Evolutionary conservation across 2,797 vertebrate genomes (phyloP).

Genomic region (Capromys pilorides): DNA sequence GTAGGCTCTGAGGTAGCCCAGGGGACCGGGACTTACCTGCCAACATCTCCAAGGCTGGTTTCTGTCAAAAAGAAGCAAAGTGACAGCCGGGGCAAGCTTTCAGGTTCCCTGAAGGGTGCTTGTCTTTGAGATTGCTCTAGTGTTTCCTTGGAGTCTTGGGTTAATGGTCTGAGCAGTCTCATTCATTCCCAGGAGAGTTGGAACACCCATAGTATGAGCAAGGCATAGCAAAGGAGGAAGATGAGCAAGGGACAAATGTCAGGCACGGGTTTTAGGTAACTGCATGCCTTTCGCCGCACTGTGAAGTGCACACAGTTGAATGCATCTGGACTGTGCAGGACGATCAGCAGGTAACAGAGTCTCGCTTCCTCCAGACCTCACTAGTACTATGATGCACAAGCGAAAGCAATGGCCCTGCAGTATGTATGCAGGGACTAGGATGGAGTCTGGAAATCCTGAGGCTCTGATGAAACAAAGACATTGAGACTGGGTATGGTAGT

Average conservation of each 20-base stretch:
- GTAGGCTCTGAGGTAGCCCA: no score
- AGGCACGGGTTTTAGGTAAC: background rate
- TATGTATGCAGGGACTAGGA: background rate
- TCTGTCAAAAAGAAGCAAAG: background rate
- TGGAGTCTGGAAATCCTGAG: background rate
- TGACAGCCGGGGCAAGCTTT: background rate
- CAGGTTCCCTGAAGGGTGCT: background rate
- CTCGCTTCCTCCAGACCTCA: background rate
- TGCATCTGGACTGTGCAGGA: no score
- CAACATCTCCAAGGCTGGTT: background rate
- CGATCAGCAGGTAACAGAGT: background rate
- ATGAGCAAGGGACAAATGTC: background rate
- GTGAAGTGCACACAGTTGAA: no score
- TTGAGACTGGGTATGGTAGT: no score
- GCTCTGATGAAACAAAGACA: background rate
- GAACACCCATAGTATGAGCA: background rate
- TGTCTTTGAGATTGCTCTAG: no score
- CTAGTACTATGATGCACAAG: background rate
- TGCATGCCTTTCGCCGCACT: no score
- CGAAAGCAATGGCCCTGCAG: background rate
- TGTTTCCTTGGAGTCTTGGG: background rate
- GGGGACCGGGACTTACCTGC: no score
- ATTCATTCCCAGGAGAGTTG: background rate
- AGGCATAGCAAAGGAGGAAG: background rate
- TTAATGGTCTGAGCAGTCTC: background rate